Conservation (phyloP, 2,113 vertebrate species). For the Crypturellus undulatus region DNA sequence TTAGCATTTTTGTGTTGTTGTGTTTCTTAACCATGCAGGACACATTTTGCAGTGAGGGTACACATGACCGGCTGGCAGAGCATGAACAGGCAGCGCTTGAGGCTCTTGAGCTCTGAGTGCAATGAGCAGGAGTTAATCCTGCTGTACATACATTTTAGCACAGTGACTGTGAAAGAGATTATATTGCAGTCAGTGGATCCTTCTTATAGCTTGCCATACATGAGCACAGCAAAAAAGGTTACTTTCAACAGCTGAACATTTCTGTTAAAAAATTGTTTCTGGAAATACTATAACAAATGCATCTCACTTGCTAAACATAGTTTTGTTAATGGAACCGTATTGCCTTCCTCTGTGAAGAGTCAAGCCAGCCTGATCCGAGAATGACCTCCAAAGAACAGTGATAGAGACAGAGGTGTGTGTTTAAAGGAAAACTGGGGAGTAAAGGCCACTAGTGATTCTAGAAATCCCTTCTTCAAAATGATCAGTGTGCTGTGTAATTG, state of each 20-base stretch:
- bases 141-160: background rate
- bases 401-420: background rate
- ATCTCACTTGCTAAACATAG: no score
- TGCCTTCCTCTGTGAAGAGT: background rate
- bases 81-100: background rate
- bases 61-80: background rate
- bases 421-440: background rate
- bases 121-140: background rate
- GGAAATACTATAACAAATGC: background rate
- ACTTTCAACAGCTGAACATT: background rate
- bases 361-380: background rate
- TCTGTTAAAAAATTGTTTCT: background rate
- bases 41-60: background rate
- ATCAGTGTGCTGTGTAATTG: background rate
- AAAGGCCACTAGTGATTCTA: background rate
- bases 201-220: fast-evolving
- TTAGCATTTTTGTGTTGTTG: background rate
- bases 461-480: background rate
- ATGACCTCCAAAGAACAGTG: fast-evolving
- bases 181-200: background rate
- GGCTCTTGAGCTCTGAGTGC: background rate
- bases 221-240: background rate
- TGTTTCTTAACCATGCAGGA: background rate
- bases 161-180: background rate
- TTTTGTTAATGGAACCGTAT: fast-evolving